These are phyloP conservation scores for Panzeria rudis DNA, from an alignment of 2,888 invertebrate genomes.

Conservation along the genomic window DNA sequence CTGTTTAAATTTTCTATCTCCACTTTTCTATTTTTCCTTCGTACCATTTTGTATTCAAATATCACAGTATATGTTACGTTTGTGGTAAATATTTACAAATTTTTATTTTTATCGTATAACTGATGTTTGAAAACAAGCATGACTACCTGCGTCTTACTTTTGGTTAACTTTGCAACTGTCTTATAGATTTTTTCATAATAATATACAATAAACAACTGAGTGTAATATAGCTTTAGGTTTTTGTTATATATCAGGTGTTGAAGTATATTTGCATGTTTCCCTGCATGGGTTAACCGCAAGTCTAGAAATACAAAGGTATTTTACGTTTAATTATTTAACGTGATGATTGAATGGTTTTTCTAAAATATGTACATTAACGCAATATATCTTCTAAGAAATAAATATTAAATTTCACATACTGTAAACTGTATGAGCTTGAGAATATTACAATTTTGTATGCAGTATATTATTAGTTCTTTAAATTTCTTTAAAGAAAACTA, in stretches of 20 bases:
- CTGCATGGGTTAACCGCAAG: constrained; percentile 30
- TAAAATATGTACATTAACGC: constrained; percentile 42
- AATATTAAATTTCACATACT: constrained; percentile 13
- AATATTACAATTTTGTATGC: neutral
- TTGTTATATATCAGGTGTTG: neutral
- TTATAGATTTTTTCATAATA: neutral
- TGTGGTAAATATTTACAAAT: constrained; percentile 58
- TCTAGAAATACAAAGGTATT: constrained; percentile 24
- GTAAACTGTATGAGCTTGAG: too few relatives aligned
- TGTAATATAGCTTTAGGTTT: neutral
- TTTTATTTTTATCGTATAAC: constrained; percentile 24
- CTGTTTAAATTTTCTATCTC: constrained; percentile 54
- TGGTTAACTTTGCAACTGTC: constrained; percentile 18
- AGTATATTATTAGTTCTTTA: too few relatives aligned
- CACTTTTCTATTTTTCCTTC: neutral
- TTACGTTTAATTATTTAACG: constrained; percentile 61
- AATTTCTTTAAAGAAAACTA: too few relatives aligned
- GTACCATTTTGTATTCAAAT: constrained; percentile 8
- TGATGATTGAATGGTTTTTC: constrained; percentile 46
- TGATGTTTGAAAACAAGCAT: constrained; percentile 11
- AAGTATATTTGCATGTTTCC: neutral
- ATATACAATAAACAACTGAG: too few relatives aligned
- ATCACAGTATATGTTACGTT: constrained; percentile 52
- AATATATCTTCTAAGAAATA: constrained; percentile 28
- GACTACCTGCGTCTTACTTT: constrained; percentile 24